Base-by-base conservation (phyloP, 2,888 invertebrate genomes). In the Sepioteuthis lessoniana region DNA sequence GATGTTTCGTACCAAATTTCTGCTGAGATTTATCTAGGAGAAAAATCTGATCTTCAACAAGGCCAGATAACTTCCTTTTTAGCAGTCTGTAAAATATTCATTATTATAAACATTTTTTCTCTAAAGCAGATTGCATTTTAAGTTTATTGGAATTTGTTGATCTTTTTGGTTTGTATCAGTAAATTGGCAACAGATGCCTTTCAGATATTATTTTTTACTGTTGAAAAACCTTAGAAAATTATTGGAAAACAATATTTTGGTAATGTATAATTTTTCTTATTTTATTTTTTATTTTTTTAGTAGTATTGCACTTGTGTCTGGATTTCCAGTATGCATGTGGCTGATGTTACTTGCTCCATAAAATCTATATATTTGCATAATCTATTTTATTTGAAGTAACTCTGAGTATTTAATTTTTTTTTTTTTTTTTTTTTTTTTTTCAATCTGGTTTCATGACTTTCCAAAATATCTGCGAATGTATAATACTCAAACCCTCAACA, bases 381-480 rank as follows among this genome's bases (percentile, higher is more conserved):
- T 55, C 55, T 55, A 55, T 76, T 76, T 76, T n/a, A 76, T 76
- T 76, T 76, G n/a, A 76, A 76, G n/a, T 76, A 76, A 76, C n/a
- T 76, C n/a, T 16, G n/a, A 10, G n/a, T 76, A 16, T 76, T 35
- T n/a, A n/a, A 21, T n/a, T n/a, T n/a, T 28, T 60, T 1, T n/a
- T n/a, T 76, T 31, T 31, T n/a, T n/a, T 7, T 8, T n/a, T n/a
- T n/a, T n/a, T n/a, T n/a, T n/a, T n/a, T n/a, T n/a, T n/a, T n/a
- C n/a, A 76, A 13, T 35, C n/a, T 16, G 76, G 76, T 76, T 76
- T 76, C 76, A 76, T 35, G n/a, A 76, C 13, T 16, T n/a, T 42
- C 7, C 4, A 7, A 16, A n/a, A 76, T n/a, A n/a, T 55, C 55
- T 55, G 55, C 55, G 25, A 25, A 55, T 76, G n/a, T 76, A 76